Evolutionary conservation across 1,140 invertebrate genomes (phyloP), one percentile per base, ranked within the genome.

Genomic region (Diuraphis noxia): DNA sequence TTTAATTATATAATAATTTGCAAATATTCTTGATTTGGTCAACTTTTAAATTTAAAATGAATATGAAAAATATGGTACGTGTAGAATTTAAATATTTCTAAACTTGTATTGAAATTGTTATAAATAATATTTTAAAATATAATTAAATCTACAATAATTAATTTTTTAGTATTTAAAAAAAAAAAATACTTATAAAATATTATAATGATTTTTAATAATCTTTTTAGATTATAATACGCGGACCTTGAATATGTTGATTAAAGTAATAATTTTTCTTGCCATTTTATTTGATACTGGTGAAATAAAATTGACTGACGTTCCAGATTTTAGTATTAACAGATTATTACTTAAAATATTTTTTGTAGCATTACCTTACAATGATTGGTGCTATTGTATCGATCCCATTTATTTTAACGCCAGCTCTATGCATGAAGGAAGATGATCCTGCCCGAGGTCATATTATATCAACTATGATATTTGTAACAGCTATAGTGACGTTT

Each of bases 401-500:
- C 92, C 97, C 97, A 0, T 97, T 98, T 92, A 96, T 98, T 79
- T 93, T 98, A 72, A 96, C 96, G 30, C 96, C 96, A 4, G 95
- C 96, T 0, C 94, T 98, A 4, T 98, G 97, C 93, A 97, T 98
- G 95, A 95, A 95, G 3, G 96, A 97, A 92, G 95, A 96, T 77
- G 96, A 97, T 94, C 96, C 97, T 0, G 95, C 96, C n/a, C 94
- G 96, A 82, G 96, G 96, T 92, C 95, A 97, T 93, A 96, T 98
- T 40, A 97, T 98, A 92, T 97, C 96, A 0, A 98, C 97, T 0
- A 97, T 98, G 95, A 97, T 98, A 91, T 97, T 98, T 93, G 96
- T 98, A 9, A 97, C 97, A 41, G 97, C 97, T 25, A 93, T 98
- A 0, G 95, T 97, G 5, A 98, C 98, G 0, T 95, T 97, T 92